Evolutionary conservation across 2,113 vertebrate genomes (phyloP), one percentile per base, ranked within the genome.

Genomic region (Myanophis thanlyinensis): DNA sequence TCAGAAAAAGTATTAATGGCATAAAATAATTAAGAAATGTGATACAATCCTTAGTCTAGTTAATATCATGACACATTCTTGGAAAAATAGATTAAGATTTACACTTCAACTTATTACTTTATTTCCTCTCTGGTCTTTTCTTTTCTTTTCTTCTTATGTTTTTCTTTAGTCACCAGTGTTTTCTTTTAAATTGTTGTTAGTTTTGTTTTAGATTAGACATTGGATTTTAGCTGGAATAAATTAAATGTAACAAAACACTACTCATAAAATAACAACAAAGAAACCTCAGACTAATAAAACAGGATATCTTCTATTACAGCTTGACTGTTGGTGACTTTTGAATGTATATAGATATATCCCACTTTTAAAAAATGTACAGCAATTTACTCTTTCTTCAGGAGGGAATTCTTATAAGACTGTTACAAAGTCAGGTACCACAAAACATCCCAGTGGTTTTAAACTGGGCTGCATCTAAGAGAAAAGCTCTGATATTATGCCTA

Each of bases 381-480:
- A 87, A 87, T 87, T 27, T 27, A 86, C 12, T 86, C 47, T 47
- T 49, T 30, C 85, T 48, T 1, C 85, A 47, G 13, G 47, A 30
- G 25, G 46, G 44, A 87, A 87, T 27, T 44, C 47, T 30, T 30
- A 49, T 12, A n/a, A 49, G 85, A 56, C 53, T 51, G 86, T 73
- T 7, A 94, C 12, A 35, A 93, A 88, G 9, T 93, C 47, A 44
- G 25, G 86, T 53, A 27, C 25, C 67, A 89, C 0, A 95, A 94
- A 88, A 52, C 52, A 0, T 22, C 4, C 80, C 46, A 80, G 30
- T 91, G 90, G 91, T 30, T 51, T 89, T 80, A 94, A 4, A 54
- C 1, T 80, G 23, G 73, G 12, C 52, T 92, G 2, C 80, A 51
- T 62, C 46, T 62, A 48, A 56, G 47, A 22, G 30, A 46, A 59